Conservation (phyloP, 2,888 invertebrate genomes). For the Dromius quadrimaculatus region DNA sequence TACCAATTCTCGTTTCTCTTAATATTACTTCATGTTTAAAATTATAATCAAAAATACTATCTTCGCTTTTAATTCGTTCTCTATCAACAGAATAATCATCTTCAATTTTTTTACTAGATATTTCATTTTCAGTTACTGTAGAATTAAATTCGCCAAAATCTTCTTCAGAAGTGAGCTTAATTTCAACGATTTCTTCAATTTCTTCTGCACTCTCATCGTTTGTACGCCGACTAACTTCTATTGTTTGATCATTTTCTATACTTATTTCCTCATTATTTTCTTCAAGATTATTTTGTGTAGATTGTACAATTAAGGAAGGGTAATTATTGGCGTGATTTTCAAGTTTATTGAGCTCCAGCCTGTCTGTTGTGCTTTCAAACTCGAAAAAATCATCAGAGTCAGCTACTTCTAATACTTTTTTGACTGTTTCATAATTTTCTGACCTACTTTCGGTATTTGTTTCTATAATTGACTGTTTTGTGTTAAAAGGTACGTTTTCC, state of each 20-base stretch:
- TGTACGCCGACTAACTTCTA: background rate
- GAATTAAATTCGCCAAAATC: constrained; percentile 47
- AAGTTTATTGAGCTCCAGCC: too few relatives aligned
- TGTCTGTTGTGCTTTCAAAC: constrained; percentile 54
- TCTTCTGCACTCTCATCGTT: background rate
- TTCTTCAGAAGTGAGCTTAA: background rate
- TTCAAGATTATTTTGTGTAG: too few relatives aligned
- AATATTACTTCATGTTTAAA: too few relatives aligned
- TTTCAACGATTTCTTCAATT: background rate
- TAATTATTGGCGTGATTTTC: too few relatives aligned
- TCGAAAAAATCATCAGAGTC: constrained; percentile 56
- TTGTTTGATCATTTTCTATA: background rate
- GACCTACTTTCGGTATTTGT: background rate
- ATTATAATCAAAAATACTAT: too few relatives aligned
- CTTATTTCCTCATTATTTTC: too few relatives aligned
- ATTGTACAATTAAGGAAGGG: too few relatives aligned
- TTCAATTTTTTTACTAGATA: background rate
- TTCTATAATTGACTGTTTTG: background rate
- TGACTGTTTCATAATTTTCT: background rate
- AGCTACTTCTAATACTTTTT: background rate
- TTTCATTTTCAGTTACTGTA: background rate
- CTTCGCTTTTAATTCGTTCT: too few relatives aligned
- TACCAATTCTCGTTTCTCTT: background rate
- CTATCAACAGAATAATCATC: too few relatives aligned
- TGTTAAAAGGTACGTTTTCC: background rate